Conservation (phyloP, 2,888 invertebrate genomes). For the Tenthredo mesomela region DNA sequence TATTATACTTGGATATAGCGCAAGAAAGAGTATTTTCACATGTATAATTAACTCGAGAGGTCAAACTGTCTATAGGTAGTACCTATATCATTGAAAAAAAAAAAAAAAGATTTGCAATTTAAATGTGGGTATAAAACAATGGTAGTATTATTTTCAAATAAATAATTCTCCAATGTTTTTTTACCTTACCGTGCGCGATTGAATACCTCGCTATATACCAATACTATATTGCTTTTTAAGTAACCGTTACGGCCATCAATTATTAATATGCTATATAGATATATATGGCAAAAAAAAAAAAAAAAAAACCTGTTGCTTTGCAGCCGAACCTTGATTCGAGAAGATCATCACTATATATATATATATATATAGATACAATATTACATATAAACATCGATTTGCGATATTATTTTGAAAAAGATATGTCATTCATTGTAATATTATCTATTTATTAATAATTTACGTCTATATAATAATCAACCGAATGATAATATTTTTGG, state of each 20-base stretch:
- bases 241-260: constrained; percentile 9
- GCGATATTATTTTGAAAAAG: neutral
- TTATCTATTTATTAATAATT: too few relatives aligned
- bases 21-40: neutral
- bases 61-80: constrained; percentile 5
- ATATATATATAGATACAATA: too few relatives aligned
- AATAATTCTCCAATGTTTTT: neutral
- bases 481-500: too few relatives aligned
- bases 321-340: constrained; percentile 7
- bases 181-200: neutral
- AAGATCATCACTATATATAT: neutral
- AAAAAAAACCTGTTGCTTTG: neutral
- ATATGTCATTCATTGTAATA: neutral
- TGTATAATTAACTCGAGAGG: constrained; percentile 24
- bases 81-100: neutral
- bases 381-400: neutral
- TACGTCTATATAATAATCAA: too few relatives aligned
- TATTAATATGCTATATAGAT: neutral
- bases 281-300: neutral
- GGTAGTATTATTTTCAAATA: constrained; percentile 1
- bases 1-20: constrained; percentile 1
- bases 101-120: constrained; percentile 21
- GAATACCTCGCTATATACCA: neutral
- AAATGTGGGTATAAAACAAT: constrained; percentile 34
- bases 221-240: neutral